Evolutionary conservation across 2,113 vertebrate genomes (phyloP), one percentile per base, ranked within the genome.

Genomic region (Catharus bicknelli): DNA sequence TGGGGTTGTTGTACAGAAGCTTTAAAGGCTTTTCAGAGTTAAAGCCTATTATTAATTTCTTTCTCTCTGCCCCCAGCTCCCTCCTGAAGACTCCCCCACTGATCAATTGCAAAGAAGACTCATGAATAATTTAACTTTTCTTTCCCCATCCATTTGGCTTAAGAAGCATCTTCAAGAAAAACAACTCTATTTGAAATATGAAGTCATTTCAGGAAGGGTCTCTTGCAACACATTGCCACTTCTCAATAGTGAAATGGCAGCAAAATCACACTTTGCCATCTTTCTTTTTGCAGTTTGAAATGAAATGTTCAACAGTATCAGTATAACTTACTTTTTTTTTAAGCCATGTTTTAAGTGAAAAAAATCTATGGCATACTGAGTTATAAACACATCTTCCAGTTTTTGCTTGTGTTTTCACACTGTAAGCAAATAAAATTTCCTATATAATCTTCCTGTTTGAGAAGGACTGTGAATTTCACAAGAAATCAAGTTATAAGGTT

Each of bases 51-150:
- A 91, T 86, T 97, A 89, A 94, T 57, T 42, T 73, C 26, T n/a
- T 45, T 51, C 48, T 64, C 51, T 45, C 64, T 27, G 14, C 51
- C 45, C 47, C 27, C 72, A 84, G 93, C 87, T 93, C 80, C 72
- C 40, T 78, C 82, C 70, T 83, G 74, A 92, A 83, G 78, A 57
- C 63, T 94, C 90, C 87, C 87, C 92, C 92, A 96, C 83, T 91
- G 93, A 97, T 87, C 58, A 87, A 82, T 53, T 96, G 92, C 96
- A 95, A 93, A 94, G 66, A 42, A 94, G 47, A 58, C 48, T 96
- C 79, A 91, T 97, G 93, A 97, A 97, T 96, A 95, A 97, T 94
- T 97, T 95, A 96, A 55, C 42, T 90, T 90, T 91, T 80, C 89
- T 43, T 94, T 94, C 68, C 50, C 36, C 80, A 92, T 92, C 59